These are phyloP conservation scores for Sinocyclocheilus grahami DNA, from an alignment of 2,113 vertebrate genomes.

Conservation along the genomic window DNA sequence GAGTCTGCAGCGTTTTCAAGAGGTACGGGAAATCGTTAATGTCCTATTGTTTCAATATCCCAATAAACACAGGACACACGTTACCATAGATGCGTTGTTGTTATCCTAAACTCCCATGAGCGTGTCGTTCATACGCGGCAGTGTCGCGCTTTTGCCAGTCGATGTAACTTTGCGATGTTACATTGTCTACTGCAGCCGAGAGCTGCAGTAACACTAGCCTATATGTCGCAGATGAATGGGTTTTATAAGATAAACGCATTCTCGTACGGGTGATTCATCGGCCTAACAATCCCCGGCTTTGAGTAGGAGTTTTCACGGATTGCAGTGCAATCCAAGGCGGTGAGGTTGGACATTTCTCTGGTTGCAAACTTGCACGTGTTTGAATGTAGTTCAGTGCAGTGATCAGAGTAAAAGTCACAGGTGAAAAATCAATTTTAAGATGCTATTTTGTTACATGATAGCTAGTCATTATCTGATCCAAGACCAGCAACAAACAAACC, in stretches of 20 bases:
- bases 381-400: neutral
- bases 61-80: neutral
- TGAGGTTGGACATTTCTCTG: neutral
- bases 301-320: slow-evolving; percentile 61
- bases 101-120: neutral
- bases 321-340: slow-evolving; percentile 43
- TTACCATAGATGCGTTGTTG: neutral
- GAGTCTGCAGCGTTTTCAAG: slow-evolving; percentile 53
- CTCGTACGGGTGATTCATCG: slow-evolving; percentile 5
- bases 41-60: slow-evolving; percentile 23
- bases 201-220: no score
- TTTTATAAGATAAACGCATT: neutral
- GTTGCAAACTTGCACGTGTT: slow-evolving; percentile 6
- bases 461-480: neutral
- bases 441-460: neutral
- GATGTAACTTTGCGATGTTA: neutral
- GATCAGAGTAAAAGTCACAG: neutral
- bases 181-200: no score
- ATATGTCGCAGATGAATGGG: neutral
- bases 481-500: neutral
- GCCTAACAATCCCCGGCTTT: slow-evolving; percentile 64
- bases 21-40: slow-evolving; percentile 59
- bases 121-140: neutral
- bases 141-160: neutral
- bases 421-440: neutral